Conservation (phyloP, 2,888 invertebrate genomes). For the Apoda limacodes region DNA sequence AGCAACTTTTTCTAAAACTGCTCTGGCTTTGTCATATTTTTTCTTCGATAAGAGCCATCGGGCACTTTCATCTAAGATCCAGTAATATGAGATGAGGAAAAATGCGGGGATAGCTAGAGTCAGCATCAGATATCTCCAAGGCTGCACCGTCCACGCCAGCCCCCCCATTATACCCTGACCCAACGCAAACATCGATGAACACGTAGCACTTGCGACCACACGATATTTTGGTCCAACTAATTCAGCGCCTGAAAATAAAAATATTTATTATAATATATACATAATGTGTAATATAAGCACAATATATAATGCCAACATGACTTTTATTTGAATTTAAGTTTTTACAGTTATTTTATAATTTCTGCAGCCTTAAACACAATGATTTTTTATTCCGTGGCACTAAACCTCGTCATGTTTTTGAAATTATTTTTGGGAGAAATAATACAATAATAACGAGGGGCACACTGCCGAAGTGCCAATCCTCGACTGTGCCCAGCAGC, state of each 20-base stretch:
- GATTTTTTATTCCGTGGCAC: too few relatives aligned
- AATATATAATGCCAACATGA: too few relatives aligned
- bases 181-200: conserved; percentile 77
- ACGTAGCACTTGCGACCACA: conserved; percentile 76
- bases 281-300: too few relatives aligned
- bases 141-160: conserved; percentile 73
- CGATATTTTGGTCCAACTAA: conserved; percentile 80
- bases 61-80: conserved; percentile 78
- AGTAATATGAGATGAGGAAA: conserved; percentile 73
- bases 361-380: too few relatives aligned
- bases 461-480: too few relatives aligned
- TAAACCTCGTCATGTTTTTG: too few relatives aligned
- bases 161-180: conserved; percentile 78
- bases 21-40: conserved; percentile 70
- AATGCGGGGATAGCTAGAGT: conserved; percentile 77
- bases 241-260: conserved; percentile 83
- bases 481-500: too few relatives aligned
- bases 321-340: too few relatives aligned
- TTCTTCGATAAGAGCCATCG: conserved; percentile 82
- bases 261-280: too few relatives aligned
- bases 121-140: conserved; percentile 77
- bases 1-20: conserved; percentile 71
- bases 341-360: too few relatives aligned
- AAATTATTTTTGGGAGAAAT: too few relatives aligned
- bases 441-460: too few relatives aligned